Evolutionary conservation across 2,888 invertebrate species (phyloP).

Genomic region (Neocrepidodera transversa): DNA sequence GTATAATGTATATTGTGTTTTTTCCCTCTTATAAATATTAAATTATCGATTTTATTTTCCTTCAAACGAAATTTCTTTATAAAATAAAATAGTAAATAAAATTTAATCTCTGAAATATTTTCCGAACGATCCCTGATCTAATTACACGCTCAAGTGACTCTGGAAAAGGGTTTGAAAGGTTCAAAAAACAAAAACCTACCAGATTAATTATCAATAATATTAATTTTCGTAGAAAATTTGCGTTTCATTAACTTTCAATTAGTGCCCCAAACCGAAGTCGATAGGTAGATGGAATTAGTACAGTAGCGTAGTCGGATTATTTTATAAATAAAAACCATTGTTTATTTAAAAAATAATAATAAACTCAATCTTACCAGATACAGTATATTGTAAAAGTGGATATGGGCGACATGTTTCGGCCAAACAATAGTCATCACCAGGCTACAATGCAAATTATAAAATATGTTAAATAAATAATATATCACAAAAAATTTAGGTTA

Average conservation of each 20-base stretch:
- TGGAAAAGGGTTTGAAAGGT: conserved; percentile 32
- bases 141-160: conserved; percentile 29
- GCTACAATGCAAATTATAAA: too few relatives aligned
- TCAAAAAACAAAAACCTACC: conserved; percentile 28
- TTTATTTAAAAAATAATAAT: too few relatives aligned
- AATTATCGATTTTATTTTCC: background rate
- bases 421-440: too few relatives aligned
- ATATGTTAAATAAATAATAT: too few relatives aligned
- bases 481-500: too few relatives aligned
- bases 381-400: too few relatives aligned
- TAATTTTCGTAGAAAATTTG: conserved; percentile 37
- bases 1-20: too few relatives aligned
- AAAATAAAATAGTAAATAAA: background rate
- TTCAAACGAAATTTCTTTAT: background rate
- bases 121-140: conserved; percentile 14
- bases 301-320: background rate
- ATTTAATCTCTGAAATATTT: background rate
- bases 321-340: too few relatives aligned
- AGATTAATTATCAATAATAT: conserved; percentile 40
- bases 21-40: too few relatives aligned
- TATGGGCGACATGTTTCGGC: too few relatives aligned
- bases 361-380: too few relatives aligned
- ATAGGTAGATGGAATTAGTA: conserved; percentile 20
- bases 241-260: conserved; percentile 42
- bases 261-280: conserved; percentile 15